A percentile compares a stretch with the other conserved stretches of the same genome.
phyloP scores from a whole-genome alignment of 1,140 invertebrate species.

The Bombus consobrinus region DNA sequence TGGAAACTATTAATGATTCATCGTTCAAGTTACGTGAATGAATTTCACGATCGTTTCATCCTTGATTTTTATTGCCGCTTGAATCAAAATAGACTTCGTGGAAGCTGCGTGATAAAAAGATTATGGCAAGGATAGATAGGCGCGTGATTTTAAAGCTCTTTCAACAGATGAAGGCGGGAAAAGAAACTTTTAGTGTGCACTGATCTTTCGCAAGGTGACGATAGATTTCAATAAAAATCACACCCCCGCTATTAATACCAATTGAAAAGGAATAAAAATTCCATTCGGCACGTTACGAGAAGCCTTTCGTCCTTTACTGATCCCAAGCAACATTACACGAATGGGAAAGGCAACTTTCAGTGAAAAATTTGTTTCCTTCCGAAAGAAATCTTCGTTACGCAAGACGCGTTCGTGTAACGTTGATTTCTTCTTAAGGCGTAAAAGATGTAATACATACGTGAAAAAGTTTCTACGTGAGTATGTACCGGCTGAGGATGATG shows the following conservation, averaged over 20 bases:
- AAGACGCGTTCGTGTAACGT: no score
- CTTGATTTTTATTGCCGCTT: not conserved
- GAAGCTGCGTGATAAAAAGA: slow-evolving; percentile 3
- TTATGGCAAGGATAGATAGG: not conserved
- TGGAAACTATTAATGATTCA: slow-evolving; percentile 14
- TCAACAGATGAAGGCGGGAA: not conserved
- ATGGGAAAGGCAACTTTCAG: no score
- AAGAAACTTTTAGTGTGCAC: not conserved
- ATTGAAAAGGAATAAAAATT: slow-evolving; percentile 10
- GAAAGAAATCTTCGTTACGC: not conserved
- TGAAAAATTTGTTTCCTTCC: not conserved
- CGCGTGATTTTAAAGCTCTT: not conserved
- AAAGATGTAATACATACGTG: not conserved
- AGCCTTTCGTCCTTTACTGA: not conserved
- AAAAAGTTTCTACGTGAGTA: not conserved
- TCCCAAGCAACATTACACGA: not conserved
- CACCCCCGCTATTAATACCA: slow-evolving; percentile 18
- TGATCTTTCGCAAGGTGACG: not conserved
- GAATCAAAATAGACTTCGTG: slow-evolving; percentile 1
- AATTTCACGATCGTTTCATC: not conserved
- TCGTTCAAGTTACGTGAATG: not conserved
- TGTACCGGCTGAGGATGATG: not conserved
- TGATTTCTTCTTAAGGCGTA: not conserved
- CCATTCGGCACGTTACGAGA: not conserved
- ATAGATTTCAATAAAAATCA: slow-evolving; percentile 12